Conservation (phyloP, 1,140 invertebrate genomes). For the Lepidotrigona ventralis region DNA sequence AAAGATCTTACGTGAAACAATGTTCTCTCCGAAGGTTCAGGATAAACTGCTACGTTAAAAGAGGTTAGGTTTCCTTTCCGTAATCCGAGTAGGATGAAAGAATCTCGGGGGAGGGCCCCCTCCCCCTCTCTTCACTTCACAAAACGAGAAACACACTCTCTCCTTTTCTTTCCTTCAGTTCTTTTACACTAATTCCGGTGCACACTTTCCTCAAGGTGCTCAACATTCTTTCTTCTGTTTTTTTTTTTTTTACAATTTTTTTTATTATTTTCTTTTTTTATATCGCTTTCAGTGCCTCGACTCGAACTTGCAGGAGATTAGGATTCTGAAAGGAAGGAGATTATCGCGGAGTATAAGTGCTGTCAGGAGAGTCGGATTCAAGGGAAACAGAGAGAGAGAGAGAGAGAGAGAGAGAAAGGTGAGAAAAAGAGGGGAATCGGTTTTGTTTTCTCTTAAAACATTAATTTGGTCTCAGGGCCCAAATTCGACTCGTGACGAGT, state of each 20-base stretch:
- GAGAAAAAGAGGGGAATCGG: conserved; percentile 25
- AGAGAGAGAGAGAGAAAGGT: background rate
- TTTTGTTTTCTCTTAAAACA: conserved; percentile 60
- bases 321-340: conserved; percentile 9
- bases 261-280: background rate
- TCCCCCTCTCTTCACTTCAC: background rate
- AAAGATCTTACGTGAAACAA: conserved; percentile 3
- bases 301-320: background rate
- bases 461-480: conserved; percentile 74
- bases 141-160: background rate
- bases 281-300: background rate
- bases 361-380: conserved; percentile 25
- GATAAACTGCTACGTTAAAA: conserved; percentile 23
- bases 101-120: conserved; percentile 7
- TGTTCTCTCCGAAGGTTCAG: background rate
- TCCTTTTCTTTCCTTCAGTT: background rate
- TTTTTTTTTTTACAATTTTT: background rate
- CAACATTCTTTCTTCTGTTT: background rate
- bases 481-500: conserved; percentile 76
- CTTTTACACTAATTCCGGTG: background rate
- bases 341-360: conserved; percentile 19
- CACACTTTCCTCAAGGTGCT: background rate
- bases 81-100: conserved; percentile 5
- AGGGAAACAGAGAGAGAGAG: background rate
- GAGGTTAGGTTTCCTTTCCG: background rate